Conservation (phyloP, 2,113 vertebrate species). For the Catagonus wagneri region DNA sequence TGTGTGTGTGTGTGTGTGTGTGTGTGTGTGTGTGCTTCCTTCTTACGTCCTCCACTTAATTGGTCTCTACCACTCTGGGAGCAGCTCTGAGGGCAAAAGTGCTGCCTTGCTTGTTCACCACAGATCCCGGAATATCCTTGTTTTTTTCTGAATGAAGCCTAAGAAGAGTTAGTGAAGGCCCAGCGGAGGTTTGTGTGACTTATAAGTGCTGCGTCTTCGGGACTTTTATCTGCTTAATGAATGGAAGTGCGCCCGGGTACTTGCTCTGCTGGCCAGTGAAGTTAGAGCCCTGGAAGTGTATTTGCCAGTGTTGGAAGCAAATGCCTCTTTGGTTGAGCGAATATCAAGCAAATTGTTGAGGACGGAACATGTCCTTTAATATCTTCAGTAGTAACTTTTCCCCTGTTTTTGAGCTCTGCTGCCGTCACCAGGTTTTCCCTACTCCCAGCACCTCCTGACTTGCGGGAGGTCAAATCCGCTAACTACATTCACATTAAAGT, state of each 20-base stretch:
- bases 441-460: background rate
- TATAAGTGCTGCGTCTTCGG: background rate
- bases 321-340: background rate
- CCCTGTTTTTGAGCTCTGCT: background rate
- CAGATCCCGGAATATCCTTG: background rate
- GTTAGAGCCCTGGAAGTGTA: background rate
- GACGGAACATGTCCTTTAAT: background rate
- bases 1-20: background rate
- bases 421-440: background rate
- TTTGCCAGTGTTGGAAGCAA: background rate
- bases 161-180: background rate
- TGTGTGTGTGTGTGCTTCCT: background rate
- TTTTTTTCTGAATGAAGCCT: conserved; percentile 44
- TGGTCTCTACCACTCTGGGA: background rate
- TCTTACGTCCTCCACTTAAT: background rate
- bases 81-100: background rate
- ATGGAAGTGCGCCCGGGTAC: background rate
- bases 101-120: background rate
- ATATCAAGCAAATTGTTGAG: background rate
- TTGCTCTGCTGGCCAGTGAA: background rate
- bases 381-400: background rate
- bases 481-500: background rate
- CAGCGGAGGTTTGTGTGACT: background rate
- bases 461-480: background rate
- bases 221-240: background rate